These are phyloP conservation scores for Asarcornis scutulata DNA, from an alignment of 2,113 vertebrate species.

Conservation along the genomic window DNA sequence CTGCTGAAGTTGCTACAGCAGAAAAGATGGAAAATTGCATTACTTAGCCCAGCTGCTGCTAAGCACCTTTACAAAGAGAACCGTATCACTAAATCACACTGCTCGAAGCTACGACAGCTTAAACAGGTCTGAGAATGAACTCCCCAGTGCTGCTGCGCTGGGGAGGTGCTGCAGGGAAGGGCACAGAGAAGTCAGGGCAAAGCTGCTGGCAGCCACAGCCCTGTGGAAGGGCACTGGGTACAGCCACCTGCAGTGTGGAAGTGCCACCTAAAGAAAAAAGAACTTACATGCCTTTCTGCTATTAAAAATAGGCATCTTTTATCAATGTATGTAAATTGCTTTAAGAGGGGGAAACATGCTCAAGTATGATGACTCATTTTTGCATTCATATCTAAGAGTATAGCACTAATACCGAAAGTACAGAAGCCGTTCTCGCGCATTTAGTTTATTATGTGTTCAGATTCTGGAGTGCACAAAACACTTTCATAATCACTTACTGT, in stretches of 20 bases:
- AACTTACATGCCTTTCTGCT: neutral
- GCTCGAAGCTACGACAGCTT: neutral
- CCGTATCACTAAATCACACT: neutral
- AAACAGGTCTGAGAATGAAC: neutral
- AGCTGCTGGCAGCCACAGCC: neutral
- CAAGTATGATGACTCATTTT: slow-evolving; percentile 57
- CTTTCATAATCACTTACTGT: slow-evolving; percentile 32
- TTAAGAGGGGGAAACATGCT: slow-evolving; percentile 9
- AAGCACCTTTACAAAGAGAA: neutral
- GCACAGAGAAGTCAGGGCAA: neutral
- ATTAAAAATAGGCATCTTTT: slow-evolving; percentile 51
- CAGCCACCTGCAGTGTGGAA: neutral
- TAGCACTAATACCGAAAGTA: neutral
- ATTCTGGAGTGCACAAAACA: neutral
- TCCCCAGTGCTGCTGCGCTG: fast-evolving
- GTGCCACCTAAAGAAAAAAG: neutral
- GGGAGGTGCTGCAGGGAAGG: neutral
- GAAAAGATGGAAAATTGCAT: neutral
- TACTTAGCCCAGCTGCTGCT: neutral
- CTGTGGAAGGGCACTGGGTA: no score
- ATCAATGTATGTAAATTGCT: slow-evolving; percentile 45
- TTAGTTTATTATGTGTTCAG: slow-evolving; percentile 3
- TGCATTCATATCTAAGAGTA: slow-evolving; percentile 29
- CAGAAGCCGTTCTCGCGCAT: neutral
- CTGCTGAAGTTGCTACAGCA: neutral